Evolutionary conservation across 1,140 invertebrate species (phyloP), one percentile per base, ranked within the genome.

Genomic region (Stenopsyche tienmushanensis): DNA sequence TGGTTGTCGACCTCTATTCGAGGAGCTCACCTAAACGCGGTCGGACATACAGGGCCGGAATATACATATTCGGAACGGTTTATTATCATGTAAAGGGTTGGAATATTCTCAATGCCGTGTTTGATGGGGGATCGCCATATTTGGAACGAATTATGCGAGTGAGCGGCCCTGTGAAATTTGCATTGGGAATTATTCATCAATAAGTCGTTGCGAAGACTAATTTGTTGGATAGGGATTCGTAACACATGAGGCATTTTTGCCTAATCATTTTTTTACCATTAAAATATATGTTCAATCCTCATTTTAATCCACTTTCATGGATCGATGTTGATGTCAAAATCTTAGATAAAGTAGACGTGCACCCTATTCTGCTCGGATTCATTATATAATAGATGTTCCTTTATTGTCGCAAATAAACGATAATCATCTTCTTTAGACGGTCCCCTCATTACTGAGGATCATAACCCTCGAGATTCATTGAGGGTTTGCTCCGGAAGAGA

Each of bases 51-150:
- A 15, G 18, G n/a, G 45, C 9, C 17, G 45, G 18, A 49, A 21
- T 24, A 52, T 24, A 52, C 49, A 24, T 52, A 52, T 24, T 52
- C 49, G 49, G 49, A 13, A 34, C 25, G 25, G 52, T 55, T 55
- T 55, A 55, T 55, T 55, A 55, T 29, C 52, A 24, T 55, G 52
- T 55, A 55, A 55, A 55, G 25, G 52, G 26, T 24, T 34, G 25
- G 24, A 52, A 52, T 52, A 52, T 24, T 25, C 49, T 24, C 49
- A 24, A 24, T 10, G 23, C 26, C 13, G 26, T 25, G 49, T 24
- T 52, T 23, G 15, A 21, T 24, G 13, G 18, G 9, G 41, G 2
- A 9, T 39, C 18, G 9, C 41, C 18, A 1, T 24, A n/a, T 23
- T 13, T 17, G 41, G 9, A 39, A 7, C 34, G 34, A 42, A 42